phyloP scores from a whole-genome alignment of 2,888 invertebrate genomes.

The Acronicta psi region DNA sequence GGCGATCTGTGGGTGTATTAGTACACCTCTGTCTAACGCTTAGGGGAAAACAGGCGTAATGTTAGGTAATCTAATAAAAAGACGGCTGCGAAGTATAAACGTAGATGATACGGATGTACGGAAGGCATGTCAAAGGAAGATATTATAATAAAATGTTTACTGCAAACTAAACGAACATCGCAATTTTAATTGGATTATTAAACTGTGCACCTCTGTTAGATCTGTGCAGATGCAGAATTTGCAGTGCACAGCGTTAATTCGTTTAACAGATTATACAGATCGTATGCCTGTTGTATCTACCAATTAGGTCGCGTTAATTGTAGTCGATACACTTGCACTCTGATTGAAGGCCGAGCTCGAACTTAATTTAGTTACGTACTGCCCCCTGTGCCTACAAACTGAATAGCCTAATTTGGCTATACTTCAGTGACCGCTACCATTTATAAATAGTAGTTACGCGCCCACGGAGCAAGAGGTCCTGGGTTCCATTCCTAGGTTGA shows the following conservation, averaged over 20 bases:
- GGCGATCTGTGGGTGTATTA: too few species aligned
- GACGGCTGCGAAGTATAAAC: too few species aligned
- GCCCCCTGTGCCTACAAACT: too few species aligned
- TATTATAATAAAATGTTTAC: background rate
- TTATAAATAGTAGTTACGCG: too few species aligned
- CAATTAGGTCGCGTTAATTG: background rate
- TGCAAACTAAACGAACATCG: background rate
- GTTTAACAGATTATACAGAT: background rate
- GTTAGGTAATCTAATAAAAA: too few species aligned
- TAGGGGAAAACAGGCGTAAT: too few species aligned
- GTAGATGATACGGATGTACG: constrained; percentile 11
- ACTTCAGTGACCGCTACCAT: background rate
- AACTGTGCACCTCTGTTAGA: too few species aligned
- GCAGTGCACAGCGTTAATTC: background rate
- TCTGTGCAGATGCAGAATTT: too few species aligned
- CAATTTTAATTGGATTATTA: background rate
- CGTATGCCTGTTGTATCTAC: background rate
- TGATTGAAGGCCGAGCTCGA: background rate
- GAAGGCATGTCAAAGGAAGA: constrained; percentile 11
- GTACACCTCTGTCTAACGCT: too few species aligned
- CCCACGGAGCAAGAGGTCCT: too few species aligned
- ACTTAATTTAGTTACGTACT: background rate
- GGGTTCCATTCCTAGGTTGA: too few species aligned
- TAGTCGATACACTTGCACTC: background rate
- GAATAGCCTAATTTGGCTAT: constrained; percentile 1